Evolutionary conservation across 2,888 invertebrate species (phyloP), one percentile per base, ranked within the genome.

Genomic region (Muscina levida): DNA sequence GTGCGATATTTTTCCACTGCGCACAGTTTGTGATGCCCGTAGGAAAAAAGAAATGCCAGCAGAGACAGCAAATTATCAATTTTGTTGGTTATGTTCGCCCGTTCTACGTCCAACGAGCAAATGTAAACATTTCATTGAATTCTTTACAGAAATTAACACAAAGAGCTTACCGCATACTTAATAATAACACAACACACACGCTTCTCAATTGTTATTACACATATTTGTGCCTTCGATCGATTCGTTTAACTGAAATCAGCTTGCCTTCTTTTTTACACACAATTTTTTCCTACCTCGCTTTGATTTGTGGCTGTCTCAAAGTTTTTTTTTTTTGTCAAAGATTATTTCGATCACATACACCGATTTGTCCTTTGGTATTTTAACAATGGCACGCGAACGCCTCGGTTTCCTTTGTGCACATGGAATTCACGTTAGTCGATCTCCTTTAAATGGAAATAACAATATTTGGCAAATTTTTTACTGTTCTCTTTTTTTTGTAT

Each of bases 51-150:
- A 37, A 67, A 39, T 8, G 31, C 31, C 31, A 31, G 31, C 3
- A 31, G 31, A 3, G 31, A 59, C 22, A 19, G 46, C 37, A 44
- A 70, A 48, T 48, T 19, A 48, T 48, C 48, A 79, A 66, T 59
- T 73, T 81, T 77, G 59, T 77, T 77, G 80, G 80, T 81, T 81
- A 81, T 81, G 81, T 81, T 71, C 22, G 44, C 53, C 22, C 31
- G 31, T 31, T 31, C 31, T 31, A n/a, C n/a, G n/a, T n/a, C n/a
- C n/a, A 51, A 8, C 17, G 2, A 31, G 37, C 59, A 59, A 59
- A 59, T 59, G 59, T 59, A 59, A 57, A 59, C 59, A 59, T 59
- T 59, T 51, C 19, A 17, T 22, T 51, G 51, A 11, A 51, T 51
- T 6, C 22, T 11, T 59, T 31, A 39, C 19, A 1, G 39, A 51